A percentile compares a stretch with the other conserved stretches of the same genome.
Conservation (phyloP, 2,113 vertebrate species). For the Lepidothrix coronata region DNA sequence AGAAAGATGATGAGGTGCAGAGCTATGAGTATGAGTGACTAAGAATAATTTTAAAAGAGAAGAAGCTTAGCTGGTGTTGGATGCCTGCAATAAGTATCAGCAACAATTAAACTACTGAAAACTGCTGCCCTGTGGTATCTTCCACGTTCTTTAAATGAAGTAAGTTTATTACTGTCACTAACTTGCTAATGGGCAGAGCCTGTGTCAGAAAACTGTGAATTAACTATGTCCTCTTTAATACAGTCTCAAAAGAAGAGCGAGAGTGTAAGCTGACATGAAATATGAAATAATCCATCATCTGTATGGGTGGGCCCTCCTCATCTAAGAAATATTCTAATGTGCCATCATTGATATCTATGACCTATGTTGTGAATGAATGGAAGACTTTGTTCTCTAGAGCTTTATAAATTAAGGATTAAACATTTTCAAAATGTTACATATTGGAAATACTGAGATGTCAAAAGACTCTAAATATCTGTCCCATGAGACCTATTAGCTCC, state of each 20-base stretch:
- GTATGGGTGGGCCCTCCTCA: not conserved
- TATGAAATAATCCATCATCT: not conserved
- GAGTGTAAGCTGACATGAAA: not conserved
- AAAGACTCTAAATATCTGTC: not conserved
- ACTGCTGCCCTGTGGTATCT: not conserved
- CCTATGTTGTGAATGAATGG: not conserved
- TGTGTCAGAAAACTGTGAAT: not conserved
- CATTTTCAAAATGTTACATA: not conserved
- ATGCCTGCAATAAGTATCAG: not conserved
- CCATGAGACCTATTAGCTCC: not conserved
- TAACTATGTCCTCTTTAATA: rapidly evolving
- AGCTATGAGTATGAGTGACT: not conserved
- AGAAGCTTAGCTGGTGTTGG: not conserved
- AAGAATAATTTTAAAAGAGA: not conserved
- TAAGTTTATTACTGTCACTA: not conserved
- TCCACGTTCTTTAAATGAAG: not conserved
- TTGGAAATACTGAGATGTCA: not conserved
- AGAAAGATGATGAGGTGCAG: not conserved
- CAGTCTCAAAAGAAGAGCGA: not conserved
- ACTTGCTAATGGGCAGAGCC: not conserved
- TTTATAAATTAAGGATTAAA: not conserved
- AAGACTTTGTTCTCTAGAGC: not conserved
- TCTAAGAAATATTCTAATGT: not conserved
- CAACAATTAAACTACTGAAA: not conserved
- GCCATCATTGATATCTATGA: not conserved